Conservation (phyloP, 2,797 vertebrate species). For the Percopsis omiscomaycus region DNA sequence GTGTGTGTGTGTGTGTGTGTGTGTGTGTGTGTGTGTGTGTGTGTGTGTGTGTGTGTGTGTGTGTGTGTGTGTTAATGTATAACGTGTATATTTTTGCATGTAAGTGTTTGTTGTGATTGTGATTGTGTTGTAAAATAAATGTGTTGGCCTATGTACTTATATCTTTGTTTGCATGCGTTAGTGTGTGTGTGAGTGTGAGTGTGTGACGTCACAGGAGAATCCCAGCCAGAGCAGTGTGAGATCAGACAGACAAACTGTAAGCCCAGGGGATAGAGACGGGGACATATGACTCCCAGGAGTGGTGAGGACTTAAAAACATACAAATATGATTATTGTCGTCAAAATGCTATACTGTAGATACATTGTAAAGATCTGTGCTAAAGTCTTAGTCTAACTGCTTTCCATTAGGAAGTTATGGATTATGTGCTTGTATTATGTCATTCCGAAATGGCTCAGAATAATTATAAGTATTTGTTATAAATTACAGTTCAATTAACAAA, state of each 20-base stretch:
- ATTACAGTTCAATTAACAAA: too few species aligned
- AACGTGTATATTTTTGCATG: neutral
- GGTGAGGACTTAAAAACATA: conserved; percentile 33
- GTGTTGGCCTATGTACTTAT: neutral
- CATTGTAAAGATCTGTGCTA: too few species aligned
- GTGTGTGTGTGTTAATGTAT: conserved; percentile 5
- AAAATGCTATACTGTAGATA: too few species aligned
- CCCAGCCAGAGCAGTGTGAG: conserved; percentile 4
- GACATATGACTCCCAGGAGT: conserved; percentile 21
- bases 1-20: conserved; percentile 9
- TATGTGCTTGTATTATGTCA: too few species aligned
- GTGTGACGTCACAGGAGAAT: neutral
- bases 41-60: neutral
- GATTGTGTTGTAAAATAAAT: conserved; percentile 8
- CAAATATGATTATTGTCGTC: neutral
- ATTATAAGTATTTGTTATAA: too few species aligned
- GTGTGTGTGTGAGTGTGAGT: neutral
- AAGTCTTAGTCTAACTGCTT: too few species aligned
- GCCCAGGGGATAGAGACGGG: conserved; percentile 46
- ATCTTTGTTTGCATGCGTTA: too few species aligned
- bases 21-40: conserved; percentile 1
- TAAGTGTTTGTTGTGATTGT: conserved; percentile 2
- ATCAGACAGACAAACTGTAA: conserved; percentile 40
- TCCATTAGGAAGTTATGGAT: too few species aligned
- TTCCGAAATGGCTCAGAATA: too few species aligned